Evolutionary conservation across 1,140 invertebrate species (phyloP), one percentile per base, ranked within the genome.

Genomic region (Panagrolaimus sp.): DNA sequence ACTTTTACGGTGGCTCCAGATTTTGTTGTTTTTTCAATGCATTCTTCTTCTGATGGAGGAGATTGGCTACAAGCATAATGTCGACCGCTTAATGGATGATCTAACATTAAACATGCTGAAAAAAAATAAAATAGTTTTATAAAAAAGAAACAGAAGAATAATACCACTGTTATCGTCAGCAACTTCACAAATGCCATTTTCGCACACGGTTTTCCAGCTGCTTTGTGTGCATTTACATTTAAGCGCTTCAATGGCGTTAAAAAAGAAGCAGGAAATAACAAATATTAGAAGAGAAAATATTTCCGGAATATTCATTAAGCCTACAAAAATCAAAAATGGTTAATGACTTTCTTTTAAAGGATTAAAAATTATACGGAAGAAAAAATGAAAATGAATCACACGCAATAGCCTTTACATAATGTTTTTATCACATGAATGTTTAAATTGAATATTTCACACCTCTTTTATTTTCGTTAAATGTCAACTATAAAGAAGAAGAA

Each of bases 221-320:
- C 62, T 66, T 67, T 73, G 71, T 38, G 71, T 71, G 27, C 71
- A 73, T 48, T 73, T 73, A 64, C 71, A 73, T 65, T 73, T 73
- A 9, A 73, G 64, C n/a, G 44, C 48, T 20, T 62, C 27, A 9
- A 70, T 44, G 27, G 38, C 42, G 45, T 65, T 47, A 11, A 65
- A 11, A 27, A 20, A 72, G 16, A 73, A 23, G 46, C 31, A 38
- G 31, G 44, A 62, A 48, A 63, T 64, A 31, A 67, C 20, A 47
- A 71, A 31, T 25, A 43, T 38, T 27, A 38, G 7, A 38, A 38
- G 2, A 4, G 31, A 38, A 7, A 38, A 38, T 38, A 38, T 7
- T 38, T 38, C 31, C 7, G 31, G 31, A 38, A 38, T 38, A 38
- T 38, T 38, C 31, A 38, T 38, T 38, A 38, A 38, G 31, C 31